Conservation (phyloP, 2,888 invertebrate genomes). For the Lasioglossum pauxillum region DNA sequence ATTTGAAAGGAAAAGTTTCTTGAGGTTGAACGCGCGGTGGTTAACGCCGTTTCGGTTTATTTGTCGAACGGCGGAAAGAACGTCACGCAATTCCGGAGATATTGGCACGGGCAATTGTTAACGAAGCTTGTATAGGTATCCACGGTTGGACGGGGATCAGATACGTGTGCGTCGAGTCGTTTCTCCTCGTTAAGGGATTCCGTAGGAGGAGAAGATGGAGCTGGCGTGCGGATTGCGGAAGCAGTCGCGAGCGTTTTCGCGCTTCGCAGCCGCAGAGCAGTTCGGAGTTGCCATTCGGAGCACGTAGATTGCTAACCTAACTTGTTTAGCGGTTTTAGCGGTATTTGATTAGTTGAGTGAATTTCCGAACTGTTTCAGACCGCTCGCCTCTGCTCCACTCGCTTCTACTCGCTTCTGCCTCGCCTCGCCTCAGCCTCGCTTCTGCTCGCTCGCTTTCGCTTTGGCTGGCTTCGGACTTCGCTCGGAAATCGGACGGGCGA, state of each 20-base stretch:
- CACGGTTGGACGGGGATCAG: conserved; percentile 54
- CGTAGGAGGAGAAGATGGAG: conserved; percentile 53
- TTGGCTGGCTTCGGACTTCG: conserved; percentile 49
- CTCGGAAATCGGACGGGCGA: conserved; percentile 62
- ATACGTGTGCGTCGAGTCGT: conserved; percentile 66
- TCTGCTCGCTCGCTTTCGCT: neutral
- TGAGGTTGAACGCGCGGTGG: neutral
- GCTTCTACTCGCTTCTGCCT: conserved; percentile 15
- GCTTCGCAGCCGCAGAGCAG: conserved; percentile 72
- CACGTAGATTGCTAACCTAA: conserved; percentile 83
- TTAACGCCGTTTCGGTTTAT: neutral
- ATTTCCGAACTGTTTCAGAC: conserved; percentile 82
- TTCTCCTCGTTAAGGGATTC: conserved; percentile 72
- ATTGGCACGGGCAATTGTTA: conserved; percentile 12
- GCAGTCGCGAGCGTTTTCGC: conserved; percentile 74
- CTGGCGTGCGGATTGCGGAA: conserved; percentile 68
- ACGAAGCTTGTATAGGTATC: conserved; percentile 36
- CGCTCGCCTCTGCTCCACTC: conserved; percentile 36
- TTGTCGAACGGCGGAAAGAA: neutral
- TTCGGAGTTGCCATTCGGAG: conserved; percentile 79
- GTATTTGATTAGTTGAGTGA: conserved; percentile 84
- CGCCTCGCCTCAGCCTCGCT: neutral
- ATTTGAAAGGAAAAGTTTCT: neutral
- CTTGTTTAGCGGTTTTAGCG: conserved; percentile 83
- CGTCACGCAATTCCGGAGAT: neutral